Percentiles rank a stretch among this genome's conserved stretches.
phyloP scores from a whole-genome alignment of 1,140 invertebrate species.

The Eriocheir sinensis region DNA sequence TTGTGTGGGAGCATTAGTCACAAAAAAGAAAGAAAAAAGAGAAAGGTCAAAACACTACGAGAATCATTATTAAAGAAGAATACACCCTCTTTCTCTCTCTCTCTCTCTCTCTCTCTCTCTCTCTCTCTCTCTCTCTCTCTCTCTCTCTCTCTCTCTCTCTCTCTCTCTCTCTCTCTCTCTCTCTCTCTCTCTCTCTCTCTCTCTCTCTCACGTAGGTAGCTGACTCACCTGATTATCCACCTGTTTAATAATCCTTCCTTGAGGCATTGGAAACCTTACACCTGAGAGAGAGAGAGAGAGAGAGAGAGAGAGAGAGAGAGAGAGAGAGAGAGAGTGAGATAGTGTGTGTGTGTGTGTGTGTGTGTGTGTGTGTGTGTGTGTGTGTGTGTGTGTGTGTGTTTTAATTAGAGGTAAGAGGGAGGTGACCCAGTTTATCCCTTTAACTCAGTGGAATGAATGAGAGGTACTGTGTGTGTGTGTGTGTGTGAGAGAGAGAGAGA shows the following conservation, averaged over 20 bases:
- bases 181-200: no score
- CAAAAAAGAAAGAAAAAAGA: not conserved
- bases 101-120: no score
- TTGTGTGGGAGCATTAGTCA: not conserved
- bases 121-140: no score
- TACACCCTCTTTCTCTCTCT: no score
- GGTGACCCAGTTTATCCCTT: not conserved
- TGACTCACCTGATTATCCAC: no score
- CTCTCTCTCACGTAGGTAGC: not conserved
- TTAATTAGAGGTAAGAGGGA: not conserved
- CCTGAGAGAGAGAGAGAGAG: no score
- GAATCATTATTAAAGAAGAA: not conserved
- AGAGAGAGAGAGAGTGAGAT: no score
- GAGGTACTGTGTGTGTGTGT: not conserved
- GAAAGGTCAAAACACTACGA: not conserved
- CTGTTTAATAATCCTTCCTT: no score
- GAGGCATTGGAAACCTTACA: no score
- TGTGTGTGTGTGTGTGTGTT: slow-evolving; percentile 15
- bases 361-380: not conserved
- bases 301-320: no score
- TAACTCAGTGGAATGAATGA: not conserved
- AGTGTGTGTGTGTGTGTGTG: not conserved
- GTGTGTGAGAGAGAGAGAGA: not conserved
- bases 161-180: no score
- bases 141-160: no score